phyloP scores from a whole-genome alignment of 2,888 invertebrate genomes.

The Coremacera marginata region DNA sequence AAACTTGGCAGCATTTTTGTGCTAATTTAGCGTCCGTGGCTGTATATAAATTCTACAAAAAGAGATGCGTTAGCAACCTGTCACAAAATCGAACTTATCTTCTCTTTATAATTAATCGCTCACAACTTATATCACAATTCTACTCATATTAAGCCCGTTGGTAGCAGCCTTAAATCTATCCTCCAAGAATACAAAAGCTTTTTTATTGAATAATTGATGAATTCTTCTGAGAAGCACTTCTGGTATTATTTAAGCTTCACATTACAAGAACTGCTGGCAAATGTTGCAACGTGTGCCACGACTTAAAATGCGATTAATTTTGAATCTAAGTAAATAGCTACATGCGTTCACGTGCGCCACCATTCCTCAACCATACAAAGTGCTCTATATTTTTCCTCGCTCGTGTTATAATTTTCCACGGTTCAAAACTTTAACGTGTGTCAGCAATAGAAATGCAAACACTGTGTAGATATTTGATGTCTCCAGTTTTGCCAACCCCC shows the following conservation, averaged over 20 bases:
- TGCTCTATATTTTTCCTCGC: conserved; percentile 19
- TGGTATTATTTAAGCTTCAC: background rate
- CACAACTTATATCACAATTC: no score
- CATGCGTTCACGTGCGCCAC: conserved; percentile 10
- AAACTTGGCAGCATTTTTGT: no score
- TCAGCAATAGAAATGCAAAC: conserved; percentile 45
- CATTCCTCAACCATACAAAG: background rate
- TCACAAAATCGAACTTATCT: no score
- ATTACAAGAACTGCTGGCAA: background rate
- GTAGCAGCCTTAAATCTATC: no score
- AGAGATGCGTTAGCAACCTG: no score
- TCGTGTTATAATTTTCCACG: conserved; percentile 65
- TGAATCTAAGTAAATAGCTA: conserved; percentile 47
- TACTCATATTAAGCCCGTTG: no score
- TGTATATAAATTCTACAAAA: no score
- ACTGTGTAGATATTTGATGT: background rate
- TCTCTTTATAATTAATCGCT: no score
- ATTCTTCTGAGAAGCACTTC: background rate
- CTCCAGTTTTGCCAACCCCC: background rate
- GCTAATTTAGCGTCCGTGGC: no score
- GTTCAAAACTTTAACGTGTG: conserved; percentile 45
- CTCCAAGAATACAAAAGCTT: no score
- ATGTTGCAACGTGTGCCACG: conserved; percentile 26
- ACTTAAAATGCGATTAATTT: conserved; percentile 58
- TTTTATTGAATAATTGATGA: no score